phyloP scores from a whole-genome alignment of 2,888 invertebrate genomes.

The Harpalus rubripes region DNA sequence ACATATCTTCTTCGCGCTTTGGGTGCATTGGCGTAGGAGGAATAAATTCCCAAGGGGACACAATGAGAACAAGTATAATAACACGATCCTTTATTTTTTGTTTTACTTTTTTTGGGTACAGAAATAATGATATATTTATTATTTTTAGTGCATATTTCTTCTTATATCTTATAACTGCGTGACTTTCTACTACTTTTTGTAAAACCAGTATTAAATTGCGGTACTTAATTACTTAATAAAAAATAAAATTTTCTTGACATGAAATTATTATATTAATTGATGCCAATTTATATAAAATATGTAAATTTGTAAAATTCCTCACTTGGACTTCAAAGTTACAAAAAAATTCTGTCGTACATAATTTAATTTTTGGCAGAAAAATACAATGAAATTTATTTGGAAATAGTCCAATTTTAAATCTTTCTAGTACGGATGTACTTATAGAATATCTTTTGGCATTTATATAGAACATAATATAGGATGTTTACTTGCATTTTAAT shows the following conservation, averaged over 20 bases:
- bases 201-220: not conserved
- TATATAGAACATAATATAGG: too few species aligned
- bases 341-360: not conserved
- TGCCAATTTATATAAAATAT: not conserved
- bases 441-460: too few species aligned
- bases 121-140: not conserved
- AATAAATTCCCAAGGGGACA: not conserved
- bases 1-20: not conserved
- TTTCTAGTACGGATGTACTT: not conserved
- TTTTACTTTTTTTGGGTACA: too few species aligned
- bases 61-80: not conserved
- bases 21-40: not conserved
- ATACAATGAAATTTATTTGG: not conserved
- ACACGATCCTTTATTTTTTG: too few species aligned
- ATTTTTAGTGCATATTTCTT: not conserved
- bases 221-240: not conserved
- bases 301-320: not conserved
- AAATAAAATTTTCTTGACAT: not conserved
- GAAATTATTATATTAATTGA: constrained; percentile 1
- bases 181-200: not conserved
- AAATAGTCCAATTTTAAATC: not conserved
- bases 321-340: not conserved
- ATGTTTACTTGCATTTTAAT: too few species aligned
- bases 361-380: not conserved
- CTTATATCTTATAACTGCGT: not conserved